Evolutionary conservation across 2,888 invertebrate genomes (phyloP).

Genomic region (Phytoseiulus persimilis): DNA sequence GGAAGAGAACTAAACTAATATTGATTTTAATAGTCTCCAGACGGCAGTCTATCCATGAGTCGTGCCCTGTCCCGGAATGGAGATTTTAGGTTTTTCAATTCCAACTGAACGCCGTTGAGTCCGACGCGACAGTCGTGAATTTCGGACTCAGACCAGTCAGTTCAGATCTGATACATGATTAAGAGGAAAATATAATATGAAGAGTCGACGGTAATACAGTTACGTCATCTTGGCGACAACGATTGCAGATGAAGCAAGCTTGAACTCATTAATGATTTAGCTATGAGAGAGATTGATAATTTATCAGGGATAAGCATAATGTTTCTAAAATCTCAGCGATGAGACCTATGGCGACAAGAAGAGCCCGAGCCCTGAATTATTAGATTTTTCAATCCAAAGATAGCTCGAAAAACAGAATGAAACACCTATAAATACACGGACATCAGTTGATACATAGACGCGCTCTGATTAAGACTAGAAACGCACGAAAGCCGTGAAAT

Average conservation of each 20-base stretch:
- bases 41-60: not conserved
- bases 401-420: not conserved
- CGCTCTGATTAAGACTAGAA: not conserved
- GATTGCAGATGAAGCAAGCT: no score
- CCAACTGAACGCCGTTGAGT: not conserved
- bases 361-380: not conserved
- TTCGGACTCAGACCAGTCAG: not conserved
- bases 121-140: not conserved
- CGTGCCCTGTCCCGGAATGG: not conserved
- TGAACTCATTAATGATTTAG: no score
- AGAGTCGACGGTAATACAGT: not conserved
- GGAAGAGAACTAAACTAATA: not conserved
- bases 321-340: not conserved
- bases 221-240: no score
- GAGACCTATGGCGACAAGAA: no score
- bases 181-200: not conserved
- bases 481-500: not conserved
- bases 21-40: not conserved
- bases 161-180: not conserved
- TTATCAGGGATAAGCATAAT: not conserved
- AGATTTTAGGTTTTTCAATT: not conserved
- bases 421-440: not conserved
- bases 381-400: not conserved
- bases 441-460: not conserved
- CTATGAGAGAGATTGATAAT: not conserved